phyloP scores from a whole-genome alignment of 2,797 vertebrate genomes.

The Scleropages formosus region DNA sequence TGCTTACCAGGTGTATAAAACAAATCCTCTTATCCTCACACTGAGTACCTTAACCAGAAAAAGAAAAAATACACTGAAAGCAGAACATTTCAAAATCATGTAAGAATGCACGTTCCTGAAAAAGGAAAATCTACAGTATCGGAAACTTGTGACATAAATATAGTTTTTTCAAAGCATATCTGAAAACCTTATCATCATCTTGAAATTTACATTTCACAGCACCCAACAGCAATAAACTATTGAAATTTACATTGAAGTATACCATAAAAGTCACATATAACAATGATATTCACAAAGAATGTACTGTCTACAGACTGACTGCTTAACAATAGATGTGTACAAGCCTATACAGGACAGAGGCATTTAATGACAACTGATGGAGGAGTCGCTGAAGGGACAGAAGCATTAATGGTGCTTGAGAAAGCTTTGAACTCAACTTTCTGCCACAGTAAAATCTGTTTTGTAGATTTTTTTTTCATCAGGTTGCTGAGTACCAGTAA shows the following conservation, averaged over 20 bases:
- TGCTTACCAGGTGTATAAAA: slow-evolving; percentile 12
- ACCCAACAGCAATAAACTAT: background rate
- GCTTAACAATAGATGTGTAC: background rate
- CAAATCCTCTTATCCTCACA: slow-evolving; percentile 18
- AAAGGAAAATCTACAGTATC: background rate
- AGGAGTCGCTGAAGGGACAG: background rate
- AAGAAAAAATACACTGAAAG: background rate
- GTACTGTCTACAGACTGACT: background rate
- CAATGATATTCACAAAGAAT: background rate
- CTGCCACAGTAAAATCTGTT: background rate
- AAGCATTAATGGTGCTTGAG: background rate
- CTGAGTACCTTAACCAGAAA: background rate
- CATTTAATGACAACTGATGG: background rate
- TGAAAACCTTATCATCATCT: background rate
- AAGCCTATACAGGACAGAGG: background rate
- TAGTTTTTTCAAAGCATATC: slow-evolving; percentile 15
- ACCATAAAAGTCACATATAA: background rate
- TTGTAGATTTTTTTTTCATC: background rate
- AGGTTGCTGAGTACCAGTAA: background rate
- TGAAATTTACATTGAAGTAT: background rate
- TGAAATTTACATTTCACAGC: background rate
- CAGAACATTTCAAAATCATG: background rate
- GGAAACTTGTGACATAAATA: background rate
- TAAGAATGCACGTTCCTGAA: background rate
- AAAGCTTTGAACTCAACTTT: background rate